A percentile compares a stretch with the other conserved stretches of the same genome.
Evolutionary conservation across 2,113 vertebrate genomes (phyloP).

Genomic region (Notothenia coriiceps): DNA sequence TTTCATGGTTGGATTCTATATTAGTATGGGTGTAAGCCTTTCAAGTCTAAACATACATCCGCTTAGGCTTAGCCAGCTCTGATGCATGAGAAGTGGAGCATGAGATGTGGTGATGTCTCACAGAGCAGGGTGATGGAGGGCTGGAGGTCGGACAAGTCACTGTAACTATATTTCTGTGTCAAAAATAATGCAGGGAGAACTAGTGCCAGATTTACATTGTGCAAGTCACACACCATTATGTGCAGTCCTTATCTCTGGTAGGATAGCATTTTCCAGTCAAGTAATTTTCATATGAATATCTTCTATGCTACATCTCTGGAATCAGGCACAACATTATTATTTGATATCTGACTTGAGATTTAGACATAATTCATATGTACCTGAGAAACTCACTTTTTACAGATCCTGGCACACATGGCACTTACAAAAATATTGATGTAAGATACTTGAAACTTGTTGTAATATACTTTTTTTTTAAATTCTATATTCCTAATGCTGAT

Average conservation of each 20-base stretch:
- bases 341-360: not conserved
- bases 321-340: not conserved
- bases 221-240: not conserved
- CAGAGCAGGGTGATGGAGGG: not conserved
- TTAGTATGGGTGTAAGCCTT: slow-evolving; percentile 11
- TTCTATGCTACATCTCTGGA: not conserved
- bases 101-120: slow-evolving; percentile 16
- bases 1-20: slow-evolving; percentile 50
- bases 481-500: not conserved
- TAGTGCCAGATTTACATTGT: not conserved
- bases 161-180: slow-evolving; percentile 31
- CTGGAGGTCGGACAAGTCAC: not conserved
- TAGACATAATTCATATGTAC: not conserved
- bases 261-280: not conserved
- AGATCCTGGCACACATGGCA: not conserved
- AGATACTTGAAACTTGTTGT: too few relatives aligned
- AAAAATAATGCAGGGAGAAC: slow-evolving; percentile 23
- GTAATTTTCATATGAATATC: not conserved
- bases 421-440: too few relatives aligned
- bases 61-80: slow-evolving; percentile 16
- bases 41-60: slow-evolving; percentile 54
- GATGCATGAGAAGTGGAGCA: slow-evolving; percentile 13
- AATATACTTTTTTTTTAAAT: too few relatives aligned
- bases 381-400: not conserved
- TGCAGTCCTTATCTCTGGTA: not conserved